Evolutionary conservation across 2,888 invertebrate species (phyloP), one percentile per base, ranked within the genome.

Genomic region (Seira musarum): DNA sequence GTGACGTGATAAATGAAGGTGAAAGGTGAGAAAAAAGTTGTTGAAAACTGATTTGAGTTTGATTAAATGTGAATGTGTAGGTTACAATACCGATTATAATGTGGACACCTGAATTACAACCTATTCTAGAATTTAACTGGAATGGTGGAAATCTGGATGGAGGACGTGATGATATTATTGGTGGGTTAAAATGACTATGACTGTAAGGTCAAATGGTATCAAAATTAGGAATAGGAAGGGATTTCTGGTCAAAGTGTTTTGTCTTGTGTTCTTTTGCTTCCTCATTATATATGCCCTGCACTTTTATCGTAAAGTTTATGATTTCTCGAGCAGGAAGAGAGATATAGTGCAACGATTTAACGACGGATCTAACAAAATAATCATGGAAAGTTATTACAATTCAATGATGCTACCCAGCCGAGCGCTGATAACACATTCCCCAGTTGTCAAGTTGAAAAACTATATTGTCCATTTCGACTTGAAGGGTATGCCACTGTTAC

Each of bases 391-490:
- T 5, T 67, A n/a, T n/a, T n/a, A n/a, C n/a, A n/a, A n/a, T n/a
- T n/a, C 60, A 0, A 15, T 40, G n/a, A n/a, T 2, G 30, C 2
- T 15, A 53, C 66, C 15, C 30, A 30, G n/a, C 30, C 13, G 8
- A 40, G 30, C 5, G n/a, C 65, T 1, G 13, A 40, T 63, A 63
- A 61, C 22, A 68, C 63, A 13, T 69, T 13, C 69, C 2, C 65
- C 70, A 6, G 68, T 77, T 1, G 53, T 77, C 8, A 66, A 67
- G 8, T 69, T 86, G 35, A 65, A 72, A 1, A 90, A 93, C 81
- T 91, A 93, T 79, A 90, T 95, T 25, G 93, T 96, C 1, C 96
- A 96, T 89, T 89, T 96, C 24, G 96, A 96, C 89, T 89, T 96
- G 17, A 96, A 96, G 88, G 95, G 96, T 8, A 94, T 95, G 0